Percentiles rank a stretch among this genome's conserved stretches.
Evolutionary conservation across 2,113 vertebrate species (phyloP).

Genomic region (Hydrolagus affinis): DNA sequence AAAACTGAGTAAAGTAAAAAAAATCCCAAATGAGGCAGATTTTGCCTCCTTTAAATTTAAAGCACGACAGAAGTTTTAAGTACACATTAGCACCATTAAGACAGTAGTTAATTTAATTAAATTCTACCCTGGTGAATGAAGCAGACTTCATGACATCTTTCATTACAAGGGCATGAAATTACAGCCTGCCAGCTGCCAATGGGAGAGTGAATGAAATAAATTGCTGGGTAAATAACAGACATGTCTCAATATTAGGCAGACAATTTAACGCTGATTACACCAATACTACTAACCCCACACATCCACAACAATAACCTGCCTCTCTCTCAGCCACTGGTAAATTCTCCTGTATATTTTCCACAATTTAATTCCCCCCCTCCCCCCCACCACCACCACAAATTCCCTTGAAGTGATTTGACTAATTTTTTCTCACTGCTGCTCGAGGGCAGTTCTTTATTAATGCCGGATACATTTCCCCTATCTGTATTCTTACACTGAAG

Average conservation of each 20-base stretch:
- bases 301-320: too few relatives aligned
- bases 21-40: constrained; percentile 72
- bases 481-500: too few relatives aligned
- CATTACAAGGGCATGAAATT: constrained; percentile 99
- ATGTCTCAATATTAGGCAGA: constrained; percentile 77
- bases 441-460: too few relatives aligned
- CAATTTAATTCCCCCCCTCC: too few relatives aligned
- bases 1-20: constrained; percentile 24
- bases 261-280: constrained; percentile 72
- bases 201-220: constrained; percentile 90
- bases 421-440: too few relatives aligned
- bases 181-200: constrained; percentile 97
- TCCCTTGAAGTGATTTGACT: too few relatives aligned
- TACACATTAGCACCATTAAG: constrained; percentile 99
- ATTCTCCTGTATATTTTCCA: too few relatives aligned
- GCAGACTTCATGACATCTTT: constrained; percentile 99
- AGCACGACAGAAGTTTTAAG: constrained; percentile 83
- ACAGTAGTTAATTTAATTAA: constrained; percentile 99
- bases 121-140: constrained; percentile 99
- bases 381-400: too few relatives aligned
- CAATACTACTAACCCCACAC: too few relatives aligned
- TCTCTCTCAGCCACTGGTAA: too few relatives aligned
- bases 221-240: constrained; percentile 96
- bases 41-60: constrained; percentile 75
- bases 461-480: too few relatives aligned